phyloP scores from a whole-genome alignment of 2,113 vertebrate genomes.

The Rhodinocichla rosea region DNA sequence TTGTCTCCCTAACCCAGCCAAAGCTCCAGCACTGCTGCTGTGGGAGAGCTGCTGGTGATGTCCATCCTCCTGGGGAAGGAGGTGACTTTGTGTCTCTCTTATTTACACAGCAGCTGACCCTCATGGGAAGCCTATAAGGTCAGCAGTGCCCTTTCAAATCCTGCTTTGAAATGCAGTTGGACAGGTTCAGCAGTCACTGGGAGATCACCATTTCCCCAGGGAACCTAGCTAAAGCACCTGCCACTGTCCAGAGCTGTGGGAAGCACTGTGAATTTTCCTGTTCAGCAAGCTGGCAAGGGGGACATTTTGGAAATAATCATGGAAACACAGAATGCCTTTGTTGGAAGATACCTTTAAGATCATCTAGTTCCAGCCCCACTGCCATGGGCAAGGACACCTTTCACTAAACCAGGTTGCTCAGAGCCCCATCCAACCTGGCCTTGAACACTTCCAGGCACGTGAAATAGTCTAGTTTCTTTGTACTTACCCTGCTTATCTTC shows the following conservation, averaged over 20 bases:
- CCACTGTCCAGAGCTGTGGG: neutral
- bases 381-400: neutral
- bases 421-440: neutral
- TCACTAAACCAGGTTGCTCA: neutral
- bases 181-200: neutral
- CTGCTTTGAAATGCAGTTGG: neutral
- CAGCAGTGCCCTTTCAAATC: neutral
- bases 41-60: neutral
- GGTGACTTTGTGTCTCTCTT: neutral
- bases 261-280: neutral
- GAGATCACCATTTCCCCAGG: neutral
- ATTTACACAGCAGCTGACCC: neutral
- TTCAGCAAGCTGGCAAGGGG: neutral
- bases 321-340: neutral
- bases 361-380: neutral
- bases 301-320: neutral
- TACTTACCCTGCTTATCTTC: neutral
- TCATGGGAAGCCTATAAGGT: neutral
- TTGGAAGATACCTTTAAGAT: neutral
- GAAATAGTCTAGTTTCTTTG: neutral
- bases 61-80: neutral
- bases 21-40: neutral
- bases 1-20: neutral
- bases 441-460: neutral
- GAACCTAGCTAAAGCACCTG: neutral